Percentiles rank a stretch among this genome's conserved stretches.
Conservation (phyloP, 2,113 vertebrate genomes). For the Labeo catla region DNA sequence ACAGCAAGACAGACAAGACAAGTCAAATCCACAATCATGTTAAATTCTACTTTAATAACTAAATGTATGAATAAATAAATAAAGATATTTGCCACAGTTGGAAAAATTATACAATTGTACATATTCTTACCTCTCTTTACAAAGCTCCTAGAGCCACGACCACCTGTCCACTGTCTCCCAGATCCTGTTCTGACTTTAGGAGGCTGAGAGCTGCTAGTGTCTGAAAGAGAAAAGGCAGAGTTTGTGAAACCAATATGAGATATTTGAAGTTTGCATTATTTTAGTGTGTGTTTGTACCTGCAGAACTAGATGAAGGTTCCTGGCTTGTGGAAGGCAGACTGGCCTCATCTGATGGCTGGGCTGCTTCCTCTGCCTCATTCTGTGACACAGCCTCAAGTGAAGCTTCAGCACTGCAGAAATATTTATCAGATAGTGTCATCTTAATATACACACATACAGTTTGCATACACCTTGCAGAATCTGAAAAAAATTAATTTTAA, state of each 20-base stretch:
- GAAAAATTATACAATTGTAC: conserved; percentile 24
- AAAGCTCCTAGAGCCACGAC: conserved; percentile 78
- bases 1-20: not conserved
- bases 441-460: not conserved
- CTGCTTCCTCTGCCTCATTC: conserved; percentile 83
- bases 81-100: not conserved
- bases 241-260: not conserved
- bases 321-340: conserved; percentile 92
- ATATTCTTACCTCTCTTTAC: conserved; percentile 77
- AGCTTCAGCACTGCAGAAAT: conserved; percentile 41
- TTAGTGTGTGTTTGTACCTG: conserved; percentile 67
- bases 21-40: not conserved
- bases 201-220: conserved; percentile 84
- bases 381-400: conserved; percentile 85
- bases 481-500: too few relatives aligned
- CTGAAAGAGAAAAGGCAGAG: conserved; percentile 65
- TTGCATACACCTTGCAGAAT: too few relatives aligned
- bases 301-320: conserved; percentile 94
- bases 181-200: conserved; percentile 77
- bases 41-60: not conserved
- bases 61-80: not conserved
- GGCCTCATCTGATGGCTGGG: conserved; percentile 85
- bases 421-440: not conserved
- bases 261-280: not conserved
- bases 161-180: conserved; percentile 85